A percentile compares a stretch with the other conserved stretches of the same genome.
Evolutionary conservation across 1,140 invertebrate species (phyloP).

Genomic region (Calliphora vicina): DNA sequence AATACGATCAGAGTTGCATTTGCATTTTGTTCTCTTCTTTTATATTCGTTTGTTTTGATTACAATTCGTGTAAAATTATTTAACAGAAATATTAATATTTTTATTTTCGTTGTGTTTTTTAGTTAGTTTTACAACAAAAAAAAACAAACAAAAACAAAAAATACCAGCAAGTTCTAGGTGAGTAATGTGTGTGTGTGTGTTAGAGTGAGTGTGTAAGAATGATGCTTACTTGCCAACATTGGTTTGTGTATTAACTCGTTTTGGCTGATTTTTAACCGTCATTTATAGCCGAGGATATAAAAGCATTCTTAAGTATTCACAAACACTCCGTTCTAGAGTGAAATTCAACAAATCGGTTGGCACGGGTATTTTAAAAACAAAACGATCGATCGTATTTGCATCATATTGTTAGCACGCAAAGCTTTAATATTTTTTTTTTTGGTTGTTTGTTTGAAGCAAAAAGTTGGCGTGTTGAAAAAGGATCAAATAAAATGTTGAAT

Average conservation of each 20-base stretch:
- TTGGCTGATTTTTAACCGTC: background rate
- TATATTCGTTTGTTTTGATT: too few relatives aligned
- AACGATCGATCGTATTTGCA: background rate
- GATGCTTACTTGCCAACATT: background rate
- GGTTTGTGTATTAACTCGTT: background rate
- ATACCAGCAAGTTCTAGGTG: background rate
- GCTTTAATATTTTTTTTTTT: background rate
- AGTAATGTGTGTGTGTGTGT: background rate
- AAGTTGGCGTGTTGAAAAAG: background rate
- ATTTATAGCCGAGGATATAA: slow-evolving; percentile 9
- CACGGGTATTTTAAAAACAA: background rate
- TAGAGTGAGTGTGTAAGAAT: background rate
- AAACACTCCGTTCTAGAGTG: background rate
- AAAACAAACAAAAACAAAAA: too few relatives aligned
- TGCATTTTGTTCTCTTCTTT: too few relatives aligned
- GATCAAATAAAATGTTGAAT: background rate
- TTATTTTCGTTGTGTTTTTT: too few relatives aligned
- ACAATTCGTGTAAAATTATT: too few relatives aligned
- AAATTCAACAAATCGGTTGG: background rate
- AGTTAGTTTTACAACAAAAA: background rate
- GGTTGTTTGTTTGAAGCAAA: background rate
- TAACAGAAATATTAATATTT: too few relatives aligned
- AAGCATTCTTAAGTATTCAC: background rate
- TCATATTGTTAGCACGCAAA: background rate
- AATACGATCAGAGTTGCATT: too few relatives aligned